Evolutionary conservation across 2,888 invertebrate genomes (phyloP), one percentile per base, ranked within the genome.

Genomic region (Ptychoptera contaminata): DNA sequence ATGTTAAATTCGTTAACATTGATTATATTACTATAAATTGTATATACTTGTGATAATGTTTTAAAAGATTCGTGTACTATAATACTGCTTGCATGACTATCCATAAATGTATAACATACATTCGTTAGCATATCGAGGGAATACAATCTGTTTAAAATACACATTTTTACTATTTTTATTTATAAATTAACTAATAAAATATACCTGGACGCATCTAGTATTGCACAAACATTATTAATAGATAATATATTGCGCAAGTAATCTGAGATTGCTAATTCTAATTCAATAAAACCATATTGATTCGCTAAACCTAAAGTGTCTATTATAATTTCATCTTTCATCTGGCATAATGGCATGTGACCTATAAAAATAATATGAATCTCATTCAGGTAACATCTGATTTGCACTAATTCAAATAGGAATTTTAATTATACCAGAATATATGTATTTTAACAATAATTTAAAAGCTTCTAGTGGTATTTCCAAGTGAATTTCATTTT

Each of bases 211-310:
- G 92, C 85, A 61, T 96, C 94, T 53, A 92, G 79, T 53, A 98
- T 87, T n/a, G 85, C 76, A 65, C 94, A 96, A 1, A 94, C 90
- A 67, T 96, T 98, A 55, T 79, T 73, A 43, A 87, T 72, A 43
- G 83, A 84, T 46, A 98, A 71, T 56, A 88, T 80, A 59, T 90
- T 86, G 51, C 86, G 78, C 53, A 98, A 69, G 66, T 93, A 93
- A 56, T 94, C 90, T 0, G 93, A 93, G 53, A 98, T 86, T 29
- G 93, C 81, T 0, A 77, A 69, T 71, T 97, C 94, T 52, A 98
- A 65, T 62, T 92, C 88, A 47, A 74, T 77, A 68, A 98, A 94
- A 47, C 93, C 93, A 69, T 93, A 98, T 62, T 93, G 85, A 70
- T 98, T 92, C 32, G 94, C 88, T 61, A 98, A 71, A 6, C 92